These are phyloP conservation scores for Solen grandis DNA, from an alignment of 1,140 invertebrate genomes.

Conservation along the genomic window DNA sequence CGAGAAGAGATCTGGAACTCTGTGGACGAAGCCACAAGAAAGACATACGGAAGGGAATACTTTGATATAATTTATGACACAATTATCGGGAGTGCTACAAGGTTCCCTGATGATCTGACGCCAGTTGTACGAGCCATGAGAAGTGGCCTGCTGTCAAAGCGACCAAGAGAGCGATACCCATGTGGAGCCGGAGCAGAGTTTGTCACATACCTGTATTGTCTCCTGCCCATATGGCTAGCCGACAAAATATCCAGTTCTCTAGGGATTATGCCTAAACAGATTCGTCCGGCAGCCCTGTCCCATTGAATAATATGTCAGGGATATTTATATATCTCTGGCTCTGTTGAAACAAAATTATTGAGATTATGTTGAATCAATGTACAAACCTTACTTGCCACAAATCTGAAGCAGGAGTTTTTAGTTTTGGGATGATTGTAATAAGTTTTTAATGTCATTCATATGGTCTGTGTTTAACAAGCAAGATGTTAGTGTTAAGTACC, in stretches of 20 bases:
- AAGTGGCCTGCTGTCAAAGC: slow-evolving; percentile 76
- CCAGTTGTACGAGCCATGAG: slow-evolving; percentile 77
- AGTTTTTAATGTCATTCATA: no score
- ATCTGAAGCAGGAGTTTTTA: no score
- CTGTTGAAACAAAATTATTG: no score
- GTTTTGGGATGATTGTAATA: no score
- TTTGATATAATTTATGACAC: slow-evolving; percentile 70
- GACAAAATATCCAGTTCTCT: slow-evolving; percentile 71
- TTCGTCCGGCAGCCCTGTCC: slow-evolving; percentile 55
- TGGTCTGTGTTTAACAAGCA: no score
- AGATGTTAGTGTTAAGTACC: no score
- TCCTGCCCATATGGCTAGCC: slow-evolving; percentile 77
- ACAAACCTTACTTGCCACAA: no score
- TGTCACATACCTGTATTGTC: slow-evolving; percentile 68
- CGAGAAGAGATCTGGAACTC: slow-evolving; percentile 75
- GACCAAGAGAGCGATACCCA: slow-evolving; percentile 73
- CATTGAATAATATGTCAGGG: no score
- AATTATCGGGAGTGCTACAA: slow-evolving; percentile 56
- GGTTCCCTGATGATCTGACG: slow-evolving; percentile 72
- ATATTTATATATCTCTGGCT: no score
- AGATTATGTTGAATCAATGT: no score
- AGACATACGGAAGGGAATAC: slow-evolving; percentile 73
- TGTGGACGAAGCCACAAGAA: slow-evolving; percentile 68
- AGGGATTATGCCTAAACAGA: slow-evolving; percentile 67
- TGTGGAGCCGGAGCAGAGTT: slow-evolving; percentile 76